These are phyloP conservation scores for Microctonus brassicae DNA, from an alignment of 2,888 invertebrate species.

Conservation along the genomic window DNA sequence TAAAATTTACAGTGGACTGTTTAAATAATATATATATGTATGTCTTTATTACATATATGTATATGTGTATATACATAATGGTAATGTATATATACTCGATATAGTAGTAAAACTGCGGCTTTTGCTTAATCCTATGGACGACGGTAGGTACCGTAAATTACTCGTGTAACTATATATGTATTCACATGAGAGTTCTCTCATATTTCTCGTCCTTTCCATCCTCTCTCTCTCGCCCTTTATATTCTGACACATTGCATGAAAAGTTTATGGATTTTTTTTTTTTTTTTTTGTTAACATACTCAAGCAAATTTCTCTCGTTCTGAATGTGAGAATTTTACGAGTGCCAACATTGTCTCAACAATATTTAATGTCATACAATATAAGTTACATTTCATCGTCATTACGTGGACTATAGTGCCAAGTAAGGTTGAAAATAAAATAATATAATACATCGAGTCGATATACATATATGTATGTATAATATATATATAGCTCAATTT, in stretches of 20 bases:
- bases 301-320: not conserved
- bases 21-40: too few relatives aligned
- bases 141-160: not conserved
- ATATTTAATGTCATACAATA: not conserved
- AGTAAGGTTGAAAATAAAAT: not conserved
- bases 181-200: constrained; percentile 1
- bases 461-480: not conserved
- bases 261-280: not conserved
- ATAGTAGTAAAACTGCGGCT: not conserved
- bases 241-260: not conserved
- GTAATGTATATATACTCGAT: not conserved
- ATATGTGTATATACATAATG: too few relatives aligned
- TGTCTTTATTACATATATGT: too few relatives aligned
- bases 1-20: too few relatives aligned
- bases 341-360: not conserved
- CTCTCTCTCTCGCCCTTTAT: too few relatives aligned
- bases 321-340: not conserved
- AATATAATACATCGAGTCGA: not conserved
- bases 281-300: not conserved
- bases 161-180: not conserved
- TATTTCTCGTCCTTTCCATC: not conserved
- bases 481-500: not conserved
- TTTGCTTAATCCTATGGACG: constrained; percentile 1
- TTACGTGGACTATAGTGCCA: not conserved
- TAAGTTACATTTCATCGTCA: not conserved